Base-by-base conservation (phyloP, 2,888 invertebrate genomes). In the Epinotia nisella region DNA sequence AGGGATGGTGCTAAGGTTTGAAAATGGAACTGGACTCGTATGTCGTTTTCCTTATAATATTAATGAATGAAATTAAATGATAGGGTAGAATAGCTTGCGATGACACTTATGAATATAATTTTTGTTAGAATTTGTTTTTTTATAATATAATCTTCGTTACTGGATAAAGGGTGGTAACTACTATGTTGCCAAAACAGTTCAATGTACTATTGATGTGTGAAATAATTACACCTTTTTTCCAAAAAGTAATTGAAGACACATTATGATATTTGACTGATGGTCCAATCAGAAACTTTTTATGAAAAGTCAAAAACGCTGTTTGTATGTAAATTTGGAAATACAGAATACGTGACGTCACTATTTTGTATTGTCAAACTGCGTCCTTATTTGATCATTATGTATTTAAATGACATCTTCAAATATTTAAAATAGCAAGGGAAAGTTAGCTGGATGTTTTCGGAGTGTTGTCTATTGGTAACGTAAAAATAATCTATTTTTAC, bases 1-100 rank as follows among this genome's bases (percentile, higher is more conserved):
- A 29, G 65, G 66, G 55, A 24, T 60, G 71, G 71, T 71, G 71
- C 71, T 71, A 71, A 71, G 53, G 60, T 60, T 64, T 62, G 45
- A 62, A 59, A 41, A 59, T 65, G 29, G 53, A 66, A 71, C 60
- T 59, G 65, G 51, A 59, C 19, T 19, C 39, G 21, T 41, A 60
- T 65, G 39, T 71, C 53, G 59, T 71, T 65, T 64, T 45, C 56
- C n/a, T n/a, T 21, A 5, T 64, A n/a, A 64, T 17, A 19, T 55
- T 35, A 29, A 29, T 53, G n/a, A 53, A 19, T 53, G 17, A 1
- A 53, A 53, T 29, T 53, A 64, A 69, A 53, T 60, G 68, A 55
- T 64, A 64, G 21, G 10, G 15, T 70, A 64, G 56, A 9, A 55
- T 70, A 59, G 53, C 19, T 49, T 49, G 49, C 13, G 53, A 60